Evolutionary conservation across 2,888 invertebrate genomes (phyloP).

Genomic region (Ormyrus rosae): DNA sequence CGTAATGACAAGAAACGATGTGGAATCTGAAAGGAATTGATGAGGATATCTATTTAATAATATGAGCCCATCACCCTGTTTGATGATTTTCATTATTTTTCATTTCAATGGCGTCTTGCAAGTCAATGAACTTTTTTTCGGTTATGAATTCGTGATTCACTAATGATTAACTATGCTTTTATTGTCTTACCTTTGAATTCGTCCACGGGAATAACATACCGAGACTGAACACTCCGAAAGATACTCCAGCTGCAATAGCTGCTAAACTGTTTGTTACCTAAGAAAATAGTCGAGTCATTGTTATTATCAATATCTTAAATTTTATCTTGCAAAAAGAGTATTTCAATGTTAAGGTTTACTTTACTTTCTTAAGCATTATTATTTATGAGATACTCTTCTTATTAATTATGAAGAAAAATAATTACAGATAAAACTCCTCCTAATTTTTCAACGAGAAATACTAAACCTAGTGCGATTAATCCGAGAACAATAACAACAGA

Average conservation of each 20-base stretch:
- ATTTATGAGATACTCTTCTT: background rate
- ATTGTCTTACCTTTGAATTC: slow-evolving; percentile 81
- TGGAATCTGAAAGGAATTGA: slow-evolving; percentile 48
- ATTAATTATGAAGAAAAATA: slow-evolving; percentile 45
- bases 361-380: background rate
- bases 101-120: too few relatives aligned
- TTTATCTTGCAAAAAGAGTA: too few relatives aligned
- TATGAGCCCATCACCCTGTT: slow-evolving; percentile 29
- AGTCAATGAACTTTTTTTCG: too few relatives aligned
- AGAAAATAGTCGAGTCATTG: background rate
- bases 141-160: too few relatives aligned
- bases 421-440: slow-evolving; percentile 87
- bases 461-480: slow-evolving; percentile 80
- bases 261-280: slow-evolving; percentile 85
- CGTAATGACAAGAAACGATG: slow-evolving; percentile 26
- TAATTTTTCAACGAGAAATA: slow-evolving; percentile 84
- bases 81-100: too few relatives aligned
- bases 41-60: slow-evolving; percentile 35
- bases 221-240: slow-evolving; percentile 88
- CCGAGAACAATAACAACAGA: slow-evolving; percentile 81
- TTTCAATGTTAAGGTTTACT: background rate
- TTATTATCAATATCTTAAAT: too few relatives aligned
- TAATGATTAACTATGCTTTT: background rate
- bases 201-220: slow-evolving; percentile 91
- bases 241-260: slow-evolving; percentile 89